A percentile compares a stretch with the other conserved stretches of the same genome.
Conservation (phyloP, 2,113 vertebrate genomes). For the Syngnathus floridae region DNA sequence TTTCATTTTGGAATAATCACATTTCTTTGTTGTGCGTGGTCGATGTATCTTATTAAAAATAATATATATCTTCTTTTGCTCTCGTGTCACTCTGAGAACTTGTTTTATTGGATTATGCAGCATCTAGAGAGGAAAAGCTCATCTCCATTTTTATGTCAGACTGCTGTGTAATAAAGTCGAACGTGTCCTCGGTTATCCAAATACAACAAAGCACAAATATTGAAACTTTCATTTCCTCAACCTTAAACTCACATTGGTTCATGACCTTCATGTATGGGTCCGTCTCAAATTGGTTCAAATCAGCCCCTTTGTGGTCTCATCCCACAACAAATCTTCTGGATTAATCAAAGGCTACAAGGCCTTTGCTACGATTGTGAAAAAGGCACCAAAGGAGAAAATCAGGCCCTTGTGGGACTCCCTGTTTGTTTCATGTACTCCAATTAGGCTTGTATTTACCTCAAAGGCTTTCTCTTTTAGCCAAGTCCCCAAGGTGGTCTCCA, state of each 20-base stretch:
- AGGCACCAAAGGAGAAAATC: conserved; percentile 7
- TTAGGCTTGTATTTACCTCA: conserved; percentile 53
- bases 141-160: conserved; percentile 19
- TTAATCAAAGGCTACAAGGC: conserved; percentile 47
- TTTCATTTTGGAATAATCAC: conserved; percentile 23
- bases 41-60: conserved; percentile 16
- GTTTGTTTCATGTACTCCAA: conserved; percentile 51
- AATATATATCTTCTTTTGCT: not conserved
- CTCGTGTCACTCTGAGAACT: conserved; percentile 17
- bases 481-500: conserved; percentile 30
- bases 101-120: conserved; percentile 29
- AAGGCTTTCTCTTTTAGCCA: conserved; percentile 30
- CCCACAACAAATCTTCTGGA: conserved; percentile 10
- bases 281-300: not conserved
- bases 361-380: not conserved
- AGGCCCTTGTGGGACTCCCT: conserved; percentile 33
- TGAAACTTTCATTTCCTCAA: conserved; percentile 44
- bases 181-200: conserved; percentile 40
- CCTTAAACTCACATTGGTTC: conserved; percentile 15
- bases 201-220: conserved; percentile 30
- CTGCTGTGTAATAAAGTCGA: conserved; percentile 35
- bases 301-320: not conserved
- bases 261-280: too few species aligned
- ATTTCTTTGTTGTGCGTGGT: conserved; percentile 4
- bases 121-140: conserved; percentile 14